Evolutionary conservation across 2,797 vertebrate genomes (phyloP), one percentile per base, ranked within the genome.

Genomic region (Hylomyscus alleni): DNA sequence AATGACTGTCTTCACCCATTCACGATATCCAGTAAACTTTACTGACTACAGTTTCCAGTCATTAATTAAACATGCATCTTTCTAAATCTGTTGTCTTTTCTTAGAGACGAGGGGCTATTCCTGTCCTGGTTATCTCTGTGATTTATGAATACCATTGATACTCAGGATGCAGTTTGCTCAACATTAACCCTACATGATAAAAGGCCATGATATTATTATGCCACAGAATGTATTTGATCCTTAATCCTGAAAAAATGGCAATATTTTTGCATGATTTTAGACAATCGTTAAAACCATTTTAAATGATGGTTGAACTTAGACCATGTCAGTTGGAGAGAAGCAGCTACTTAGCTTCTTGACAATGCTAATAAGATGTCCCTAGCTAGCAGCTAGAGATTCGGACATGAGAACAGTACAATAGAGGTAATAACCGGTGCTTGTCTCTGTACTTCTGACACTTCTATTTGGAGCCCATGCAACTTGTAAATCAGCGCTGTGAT

Each of bases 61-160:
- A 87, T 96, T 94, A 95, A 72, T 65, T 69, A 89, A 88, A 3
- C 1, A 4, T n/a, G 81, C 20, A 67, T 73, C 85, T 94, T 80
- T 89, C 20, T 31, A 94, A 93, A 80, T 69, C 29, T 6, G 91
- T 26, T 50, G 1, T 54, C n/a, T 87, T 90, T 65, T 75, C 65
- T 50, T 14, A 50, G 50, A 92, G 60, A 85, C 93, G 9, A 80
- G 54, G 31, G 44, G 13, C 83, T 44, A 3, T 69, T 54, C 58
- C 22, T 29, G 44, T 40, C 47, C 3, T 54, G 17, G 67, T 67
- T 76, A 84, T 96, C 44, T 22, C 14, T 67, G 77, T 96, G 56
- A 67, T 90, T 96, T 97, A 83, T 95, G 75, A 84, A n/a, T 26
- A 47, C 76, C 50, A 60, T 96, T 96, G 19, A 84, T n/a, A 37